These are phyloP conservation scores for Pammene aurita DNA, from an alignment of 2,888 invertebrate species.

Conservation along the genomic window DNA sequence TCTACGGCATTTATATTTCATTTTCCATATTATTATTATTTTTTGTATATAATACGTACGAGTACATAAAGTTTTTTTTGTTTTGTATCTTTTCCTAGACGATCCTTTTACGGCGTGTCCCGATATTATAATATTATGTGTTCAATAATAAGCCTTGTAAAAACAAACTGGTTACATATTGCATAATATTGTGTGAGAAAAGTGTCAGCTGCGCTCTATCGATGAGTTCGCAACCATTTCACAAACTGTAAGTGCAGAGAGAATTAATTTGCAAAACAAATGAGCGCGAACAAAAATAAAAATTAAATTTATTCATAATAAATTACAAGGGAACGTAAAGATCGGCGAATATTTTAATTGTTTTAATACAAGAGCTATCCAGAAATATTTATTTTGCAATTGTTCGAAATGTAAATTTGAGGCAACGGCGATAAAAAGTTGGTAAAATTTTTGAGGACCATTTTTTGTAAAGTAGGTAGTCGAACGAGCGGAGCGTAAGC, in stretches of 20 bases:
- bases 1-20: too few relatives aligned
- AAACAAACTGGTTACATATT: constrained; percentile 12
- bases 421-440: too few relatives aligned
- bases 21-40: too few relatives aligned
- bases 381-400: constrained; percentile 15
- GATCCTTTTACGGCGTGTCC: too few relatives aligned
- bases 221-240: constrained; percentile 63
- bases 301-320: constrained; percentile 33
- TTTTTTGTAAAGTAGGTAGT: too few relatives aligned
- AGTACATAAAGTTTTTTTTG: neutral
- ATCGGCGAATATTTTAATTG: constrained; percentile 20
- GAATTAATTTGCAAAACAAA: constrained; percentile 78
- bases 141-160: neutral
- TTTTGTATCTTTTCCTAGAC: too few relatives aligned
- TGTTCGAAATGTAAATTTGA: neutral
- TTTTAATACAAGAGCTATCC: neutral
- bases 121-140: too few relatives aligned
- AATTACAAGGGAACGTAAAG: constrained; percentile 15
- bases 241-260: constrained; percentile 65
- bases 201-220: constrained; percentile 61
- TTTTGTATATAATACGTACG: too few relatives aligned
- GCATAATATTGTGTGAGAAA: constrained; percentile 48
- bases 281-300: constrained; percentile 54
- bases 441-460: too few relatives aligned
- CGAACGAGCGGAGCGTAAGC: too few relatives aligned